phyloP scores from a whole-genome alignment of 2,797 vertebrate genomes.

The Bufotes viridis region DNA sequence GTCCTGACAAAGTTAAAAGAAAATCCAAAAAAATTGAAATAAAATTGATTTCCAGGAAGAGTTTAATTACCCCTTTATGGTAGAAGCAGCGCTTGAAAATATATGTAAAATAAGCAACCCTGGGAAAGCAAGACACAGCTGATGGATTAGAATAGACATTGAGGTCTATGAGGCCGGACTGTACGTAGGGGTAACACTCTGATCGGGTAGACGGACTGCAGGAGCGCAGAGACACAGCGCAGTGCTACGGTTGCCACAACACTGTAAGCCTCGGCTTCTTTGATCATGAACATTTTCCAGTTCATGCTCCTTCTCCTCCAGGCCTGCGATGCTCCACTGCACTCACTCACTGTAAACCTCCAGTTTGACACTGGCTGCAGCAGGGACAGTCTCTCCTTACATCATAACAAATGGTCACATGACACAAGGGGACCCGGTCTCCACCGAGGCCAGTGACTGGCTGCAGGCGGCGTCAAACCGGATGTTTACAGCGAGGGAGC shows the following conservation, averaged over 20 bases:
- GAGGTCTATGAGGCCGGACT: neutral
- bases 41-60: neutral
- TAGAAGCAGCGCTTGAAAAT: too few species aligned
- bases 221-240: neutral
- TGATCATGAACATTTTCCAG: constrained; percentile 52
- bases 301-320: neutral
- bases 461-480: too few species aligned
- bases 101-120: neutral
- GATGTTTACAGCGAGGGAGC: too few species aligned
- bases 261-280: neutral
- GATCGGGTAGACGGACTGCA: neutral
- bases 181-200: neutral
- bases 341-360: too few species aligned
- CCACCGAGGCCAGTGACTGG: too few species aligned
- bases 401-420: too few species aligned
- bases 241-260: constrained; percentile 31
- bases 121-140: neutral
- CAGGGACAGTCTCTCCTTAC: too few species aligned
- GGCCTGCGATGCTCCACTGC: too few species aligned
- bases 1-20: neutral
- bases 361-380: too few species aligned
- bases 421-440: too few species aligned
- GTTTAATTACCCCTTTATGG: neutral
- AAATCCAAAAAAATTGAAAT: neutral
- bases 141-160: too few species aligned